phyloP scores from a whole-genome alignment of 2,113 vertebrate species.

The Zosterops hypoxanthus region DNA sequence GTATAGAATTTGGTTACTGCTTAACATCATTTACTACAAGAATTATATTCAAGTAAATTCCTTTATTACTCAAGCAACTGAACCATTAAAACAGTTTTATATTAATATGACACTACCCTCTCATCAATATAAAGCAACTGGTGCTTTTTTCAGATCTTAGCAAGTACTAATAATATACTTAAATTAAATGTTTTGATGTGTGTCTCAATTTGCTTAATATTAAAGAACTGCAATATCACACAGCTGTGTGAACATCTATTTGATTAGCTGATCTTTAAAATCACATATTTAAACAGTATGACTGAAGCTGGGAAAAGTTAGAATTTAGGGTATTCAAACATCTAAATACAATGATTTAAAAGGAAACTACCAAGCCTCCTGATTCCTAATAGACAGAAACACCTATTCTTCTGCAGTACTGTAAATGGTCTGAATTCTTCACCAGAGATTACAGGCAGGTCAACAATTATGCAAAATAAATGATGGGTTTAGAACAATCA shows the following conservation, averaged over 20 bases:
- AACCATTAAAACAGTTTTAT: not conserved
- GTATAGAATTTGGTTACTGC: not conserved
- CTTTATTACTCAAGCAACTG: not conserved
- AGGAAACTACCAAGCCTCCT: not conserved
- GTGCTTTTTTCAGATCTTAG: not conserved
- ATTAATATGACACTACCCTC: not conserved
- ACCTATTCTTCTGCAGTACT: conserved; percentile 24
- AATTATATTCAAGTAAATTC: not conserved
- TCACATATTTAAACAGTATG: not conserved
- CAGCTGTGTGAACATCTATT: not conserved
- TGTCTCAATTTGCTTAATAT: not conserved
- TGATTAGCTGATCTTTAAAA: not conserved
- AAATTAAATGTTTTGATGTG: not conserved
- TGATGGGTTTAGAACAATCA: conserved; percentile 55
- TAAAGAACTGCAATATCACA: not conserved
- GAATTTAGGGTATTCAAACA: not conserved
- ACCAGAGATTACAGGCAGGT: conserved; percentile 31
- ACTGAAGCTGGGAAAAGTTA: not conserved
- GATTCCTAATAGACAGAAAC: not conserved
- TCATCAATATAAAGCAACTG: not conserved
- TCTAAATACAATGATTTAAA: not conserved
- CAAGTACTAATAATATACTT: not conserved
- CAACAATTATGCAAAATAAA: conserved; percentile 73
- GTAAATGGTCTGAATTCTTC: conserved; percentile 45
- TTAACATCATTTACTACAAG: not conserved